A percentile compares a stretch with the other conserved stretches of the same genome.
Evolutionary conservation across 2,113 vertebrate genomes (phyloP).

Genomic region (Apaloderma vittatum): DNA sequence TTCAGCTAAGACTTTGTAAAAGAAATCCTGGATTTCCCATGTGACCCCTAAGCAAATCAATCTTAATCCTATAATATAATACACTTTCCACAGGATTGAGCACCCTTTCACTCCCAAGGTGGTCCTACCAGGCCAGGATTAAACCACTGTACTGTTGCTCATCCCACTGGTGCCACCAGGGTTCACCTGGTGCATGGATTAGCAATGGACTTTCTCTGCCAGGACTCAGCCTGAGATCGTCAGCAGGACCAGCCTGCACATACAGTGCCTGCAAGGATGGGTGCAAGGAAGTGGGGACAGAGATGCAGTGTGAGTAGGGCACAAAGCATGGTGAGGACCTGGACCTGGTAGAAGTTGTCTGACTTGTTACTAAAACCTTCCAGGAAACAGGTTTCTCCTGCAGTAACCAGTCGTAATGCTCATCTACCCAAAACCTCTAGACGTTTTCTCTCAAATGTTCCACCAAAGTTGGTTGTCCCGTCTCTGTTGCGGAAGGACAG

Average conservation of each 20-base stretch:
- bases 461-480: neutral
- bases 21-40: conserved; percentile 44
- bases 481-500: neutral
- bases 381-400: neutral
- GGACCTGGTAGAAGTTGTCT: neutral
- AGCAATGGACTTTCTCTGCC: neutral
- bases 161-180: neutral
- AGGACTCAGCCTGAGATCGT: neutral
- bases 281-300: neutral
- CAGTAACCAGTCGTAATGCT: neutral
- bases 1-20: neutral
- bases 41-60: conserved; percentile 4
- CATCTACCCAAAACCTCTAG: neutral
- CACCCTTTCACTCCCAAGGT: conserved; percentile 8
- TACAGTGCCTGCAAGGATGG: fast-evolving
- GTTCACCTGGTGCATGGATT: neutral
- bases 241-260: neutral
- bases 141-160: neutral
- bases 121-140: neutral
- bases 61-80: conserved; percentile 27
- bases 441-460: neutral
- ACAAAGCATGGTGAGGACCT: neutral
- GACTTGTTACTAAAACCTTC: neutral
- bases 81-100: neutral
- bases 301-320: neutral